Evolutionary conservation across 92 coral and sea anemone genomes (phyloP), one percentile per base, ranked within the genome.

Genomic region (Heliopora coerulea): DNA sequence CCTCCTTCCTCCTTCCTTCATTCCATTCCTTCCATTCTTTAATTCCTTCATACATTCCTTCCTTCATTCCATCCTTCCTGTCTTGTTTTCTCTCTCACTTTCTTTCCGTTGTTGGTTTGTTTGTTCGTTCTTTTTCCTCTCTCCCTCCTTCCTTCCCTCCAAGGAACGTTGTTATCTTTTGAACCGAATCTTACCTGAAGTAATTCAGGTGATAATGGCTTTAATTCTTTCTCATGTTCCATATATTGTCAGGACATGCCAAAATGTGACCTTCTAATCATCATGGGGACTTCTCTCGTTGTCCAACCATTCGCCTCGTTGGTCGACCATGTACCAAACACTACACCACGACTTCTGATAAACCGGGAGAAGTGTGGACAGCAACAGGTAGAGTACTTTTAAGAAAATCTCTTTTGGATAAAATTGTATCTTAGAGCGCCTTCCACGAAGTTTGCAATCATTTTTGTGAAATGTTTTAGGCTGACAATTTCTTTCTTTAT

Each of bases 251-350:
- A 93, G 98, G 98, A 93, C 48, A 83, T 93, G 91, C 57, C 77
- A n/a, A 65, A 75, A 39, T 89, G 96, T 64, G 96, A 93, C 77
- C 81, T 93, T n/a, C 76, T 93, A 54, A 85, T 93, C 54, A 87
- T 93, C 26, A 93, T 93, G 98, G 98, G 98, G 14, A 93, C 98
- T 14, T 89, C 98, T 2, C 78, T 93, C n/a, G 88, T 78, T 26
- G 98, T 93, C 26, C 98, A 90, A 67, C 96, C 98, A 58, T 90
- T 93, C 81, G 95, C 96, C 39, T 90, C 96, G 0, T 83, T 90
- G 19, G 79, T 88, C 29, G 91, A 83, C 85, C 89, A 90, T 44
- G 96, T 92, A 31, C 85, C 88, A 26, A 85, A 72, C 17, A 86
- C 89, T 25, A 88, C 98, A 5, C 98, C 98, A 79, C 87, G 98